phyloP scores from a whole-genome alignment of 2,113 vertebrate genomes.

The Bufo gargarizans region DNA sequence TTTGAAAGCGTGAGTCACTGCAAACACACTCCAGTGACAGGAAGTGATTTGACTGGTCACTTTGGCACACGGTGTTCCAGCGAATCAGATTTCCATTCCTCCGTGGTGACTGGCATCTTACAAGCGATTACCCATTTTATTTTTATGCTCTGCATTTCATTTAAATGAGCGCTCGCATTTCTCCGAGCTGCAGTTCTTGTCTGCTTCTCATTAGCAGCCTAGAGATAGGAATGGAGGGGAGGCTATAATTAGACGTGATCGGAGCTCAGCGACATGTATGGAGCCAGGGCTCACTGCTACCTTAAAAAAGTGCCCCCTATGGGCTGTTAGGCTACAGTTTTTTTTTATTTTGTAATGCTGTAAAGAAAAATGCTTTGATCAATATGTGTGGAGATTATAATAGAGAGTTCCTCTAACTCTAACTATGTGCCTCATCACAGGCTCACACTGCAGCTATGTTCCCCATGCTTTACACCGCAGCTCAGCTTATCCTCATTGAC shows the following conservation, averaged over 20 bases:
- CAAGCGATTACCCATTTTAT: slow-evolving; percentile 19
- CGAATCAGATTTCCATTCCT: slow-evolving; percentile 10
- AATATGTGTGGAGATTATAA: no score
- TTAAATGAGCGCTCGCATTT: slow-evolving; percentile 29
- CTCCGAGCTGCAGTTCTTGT: slow-evolving; percentile 19
- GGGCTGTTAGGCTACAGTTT: background rate
- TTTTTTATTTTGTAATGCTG: no score
- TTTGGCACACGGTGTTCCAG: slow-evolving; percentile 35
- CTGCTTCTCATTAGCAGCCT: slow-evolving; percentile 43
- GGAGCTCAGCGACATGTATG: background rate
- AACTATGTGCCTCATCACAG: no score
- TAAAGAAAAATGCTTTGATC: no score
- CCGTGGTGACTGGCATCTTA: slow-evolving; percentile 16
- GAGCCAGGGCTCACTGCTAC: background rate
- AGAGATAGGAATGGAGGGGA: background rate
- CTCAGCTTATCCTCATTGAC: no score
- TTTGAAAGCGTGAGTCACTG: slow-evolving; percentile 33
- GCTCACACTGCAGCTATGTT: no score
- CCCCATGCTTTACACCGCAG: no score
- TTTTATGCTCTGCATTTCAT: slow-evolving; percentile 35
- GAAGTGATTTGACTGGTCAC: slow-evolving; percentile 37
- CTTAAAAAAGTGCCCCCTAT: background rate
- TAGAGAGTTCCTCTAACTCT: no score
- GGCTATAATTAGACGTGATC: background rate
- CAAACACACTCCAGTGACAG: slow-evolving; percentile 12